phyloP scores from a whole-genome alignment of 1,140 invertebrate species.

The Lethocerus indicus region DNA sequence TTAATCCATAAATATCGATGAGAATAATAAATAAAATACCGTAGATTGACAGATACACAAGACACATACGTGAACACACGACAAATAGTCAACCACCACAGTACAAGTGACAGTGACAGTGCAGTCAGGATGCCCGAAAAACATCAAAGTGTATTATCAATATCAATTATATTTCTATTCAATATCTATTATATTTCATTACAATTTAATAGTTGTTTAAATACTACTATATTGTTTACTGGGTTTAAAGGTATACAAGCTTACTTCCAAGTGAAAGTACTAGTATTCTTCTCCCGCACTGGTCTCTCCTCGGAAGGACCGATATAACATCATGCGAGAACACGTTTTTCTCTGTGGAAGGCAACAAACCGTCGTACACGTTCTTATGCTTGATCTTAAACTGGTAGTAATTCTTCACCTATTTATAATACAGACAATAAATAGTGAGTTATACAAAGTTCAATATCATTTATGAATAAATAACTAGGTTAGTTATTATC shows the following conservation, averaged over 20 bases:
- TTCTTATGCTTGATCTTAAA: slow-evolving; percentile 61
- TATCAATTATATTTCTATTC: background rate
- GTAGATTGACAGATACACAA: too few species aligned
- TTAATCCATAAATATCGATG: too few species aligned
- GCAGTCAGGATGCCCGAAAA: too few species aligned
- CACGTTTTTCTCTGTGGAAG: slow-evolving; percentile 52
- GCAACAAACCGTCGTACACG: slow-evolving; percentile 47
- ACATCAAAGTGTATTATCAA: too few species aligned
- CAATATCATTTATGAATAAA: background rate
- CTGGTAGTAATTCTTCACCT: slow-evolving; percentile 60
- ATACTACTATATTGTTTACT: background rate
- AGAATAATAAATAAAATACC: too few species aligned
- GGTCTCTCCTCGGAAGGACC: slow-evolving; percentile 56
- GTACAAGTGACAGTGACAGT: too few species aligned
- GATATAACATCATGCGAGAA: slow-evolving; percentile 60
- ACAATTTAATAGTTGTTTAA: background rate
- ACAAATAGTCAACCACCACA: too few species aligned
- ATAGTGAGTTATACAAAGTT: background rate
- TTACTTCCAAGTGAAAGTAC: slow-evolving; percentile 63
- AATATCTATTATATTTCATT: background rate
- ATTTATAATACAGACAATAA: slow-evolving; percentile 22
- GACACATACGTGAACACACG: too few species aligned
- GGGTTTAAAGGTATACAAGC: too few species aligned
- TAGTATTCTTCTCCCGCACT: slow-evolving; percentile 49
- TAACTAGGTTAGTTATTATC: background rate